Base-by-base conservation (phyloP, 1,140 invertebrate species). In the Drosophila chauvacae region DNA sequence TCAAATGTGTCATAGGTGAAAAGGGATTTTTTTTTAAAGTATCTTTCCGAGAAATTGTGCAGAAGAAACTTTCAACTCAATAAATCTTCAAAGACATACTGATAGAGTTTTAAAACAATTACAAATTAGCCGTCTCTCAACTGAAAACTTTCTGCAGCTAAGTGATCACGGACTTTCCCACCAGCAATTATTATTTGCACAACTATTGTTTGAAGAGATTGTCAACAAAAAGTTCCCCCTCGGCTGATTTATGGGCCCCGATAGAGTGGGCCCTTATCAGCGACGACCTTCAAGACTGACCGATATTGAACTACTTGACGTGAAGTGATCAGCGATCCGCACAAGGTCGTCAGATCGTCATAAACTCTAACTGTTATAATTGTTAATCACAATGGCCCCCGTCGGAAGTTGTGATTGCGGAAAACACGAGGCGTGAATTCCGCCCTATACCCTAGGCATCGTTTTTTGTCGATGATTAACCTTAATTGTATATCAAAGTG, bases 401-500 rank as follows among this genome's bases (percentile, higher is more conserved):
- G 51, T 72, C 53, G 69, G 66, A 72, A 72, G 69, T 72, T 42
- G 53, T 72, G 66, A 72, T 72, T 72, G 45, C 57, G 44, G 44
- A 61, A 44, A 62, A 28, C 33, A 35, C 30, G 69, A 72, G 69
- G 69, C 69, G 66, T 72, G 69, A 72, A 50, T 44, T 51, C 18
- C 30, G 66, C 44, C 69, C 69, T 72, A 72, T 39, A 60, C 53
- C 30, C 68, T 33, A 51, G 37, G 68, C 37, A 23, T 50, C 30
- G 45, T 44, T 72, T 72, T 50, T 51, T 18, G 42, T 42, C 30
- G 45, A 59, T 50, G 66, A 72, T 72, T 72, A 72, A 50, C 53
- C 66, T 41, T 72, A 72, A 72, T 72, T 72, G 53, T 39, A 72
- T 72, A 72, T 72, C 69, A 37, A 37, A 59, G 65, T 72, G 69